phyloP scores from a whole-genome alignment of 2,888 invertebrate species.

The Leptinotarsa peninsularis region DNA sequence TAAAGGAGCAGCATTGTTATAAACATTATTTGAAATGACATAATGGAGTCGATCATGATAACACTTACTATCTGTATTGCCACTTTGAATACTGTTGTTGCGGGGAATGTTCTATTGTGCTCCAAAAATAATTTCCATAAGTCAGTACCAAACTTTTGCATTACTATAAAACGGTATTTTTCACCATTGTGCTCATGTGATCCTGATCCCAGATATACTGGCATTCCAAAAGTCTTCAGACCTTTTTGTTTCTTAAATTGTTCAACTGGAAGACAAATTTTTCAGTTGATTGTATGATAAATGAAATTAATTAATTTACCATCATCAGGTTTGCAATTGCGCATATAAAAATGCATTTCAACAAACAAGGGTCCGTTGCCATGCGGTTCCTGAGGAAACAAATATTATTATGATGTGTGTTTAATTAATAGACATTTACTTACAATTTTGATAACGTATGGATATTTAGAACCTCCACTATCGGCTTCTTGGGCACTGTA shows the following conservation, averaged over 20 bases:
- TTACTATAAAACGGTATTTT: conserved; percentile 89
- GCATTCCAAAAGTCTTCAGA: conserved; percentile 84
- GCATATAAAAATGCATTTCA: conserved; percentile 91
- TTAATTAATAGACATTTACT: conserved; percentile 60
- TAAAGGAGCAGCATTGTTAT: background rate
- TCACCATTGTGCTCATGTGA: conserved; percentile 80
- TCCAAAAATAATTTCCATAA: conserved; percentile 81
- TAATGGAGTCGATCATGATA: background rate
- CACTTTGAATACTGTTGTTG: conserved; percentile 81
- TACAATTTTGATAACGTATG: conserved; percentile 85
- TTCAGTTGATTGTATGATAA: background rate
- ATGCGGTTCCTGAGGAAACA: conserved; percentile 80
- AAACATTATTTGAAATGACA: background rate
- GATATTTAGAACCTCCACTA: conserved; percentile 68
- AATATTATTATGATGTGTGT: conserved; percentile 17
- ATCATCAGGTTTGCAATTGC: conserved; percentile 78
- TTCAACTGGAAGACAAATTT: conserved; percentile 71
- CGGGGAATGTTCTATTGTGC: conserved; percentile 76
- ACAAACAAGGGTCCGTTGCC: conserved; percentile 94
- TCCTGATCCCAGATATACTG: conserved; percentile 85
- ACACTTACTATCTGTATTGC: conserved; percentile 84
- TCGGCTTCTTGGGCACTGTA: conserved; percentile 81
- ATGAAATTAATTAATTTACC: conserved; percentile 66
- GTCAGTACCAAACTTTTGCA: conserved; percentile 91
- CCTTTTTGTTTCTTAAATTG: conserved; percentile 77